Conservation (phyloP, 2,888 invertebrate genomes). For the Stomorhina lunata region DNA sequence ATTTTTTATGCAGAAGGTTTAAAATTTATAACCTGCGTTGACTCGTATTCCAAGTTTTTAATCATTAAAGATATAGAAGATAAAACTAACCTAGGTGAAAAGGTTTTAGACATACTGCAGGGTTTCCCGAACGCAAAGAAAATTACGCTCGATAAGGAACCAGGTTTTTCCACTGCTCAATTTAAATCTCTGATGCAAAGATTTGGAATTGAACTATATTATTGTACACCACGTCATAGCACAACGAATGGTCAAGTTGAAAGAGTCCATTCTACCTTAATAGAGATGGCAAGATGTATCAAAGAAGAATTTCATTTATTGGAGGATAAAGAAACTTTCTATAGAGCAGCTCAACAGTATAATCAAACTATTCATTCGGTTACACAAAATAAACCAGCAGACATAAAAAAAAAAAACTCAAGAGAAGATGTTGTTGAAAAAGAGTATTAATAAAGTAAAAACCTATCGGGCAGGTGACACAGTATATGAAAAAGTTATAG, state of each 20-base stretch:
- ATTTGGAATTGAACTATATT: constrained; percentile 22
- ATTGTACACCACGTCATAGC: background rate
- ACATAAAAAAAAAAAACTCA: constrained; percentile 57
- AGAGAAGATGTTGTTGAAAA: constrained; percentile 57
- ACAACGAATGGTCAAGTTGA: too few relatives aligned
- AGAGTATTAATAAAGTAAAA: too few relatives aligned
- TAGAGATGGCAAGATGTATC: background rate
- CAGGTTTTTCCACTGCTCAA: background rate
- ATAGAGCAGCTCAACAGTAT: background rate
- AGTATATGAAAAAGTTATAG: too few relatives aligned
- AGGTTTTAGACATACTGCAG: background rate
- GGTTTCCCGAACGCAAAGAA: background rate
- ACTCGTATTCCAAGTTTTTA: constrained; percentile 10
- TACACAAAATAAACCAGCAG: constrained; percentile 18
- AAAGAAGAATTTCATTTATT: background rate
- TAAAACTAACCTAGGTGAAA: background rate
- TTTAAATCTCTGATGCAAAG: constrained; percentile 9
- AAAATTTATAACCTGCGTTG: constrained; percentile 27
- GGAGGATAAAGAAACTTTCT: too few relatives aligned
- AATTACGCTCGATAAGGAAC: constrained; percentile 7
- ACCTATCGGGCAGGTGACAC: too few relatives aligned
- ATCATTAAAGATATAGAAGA: background rate
- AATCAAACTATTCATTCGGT: constrained; percentile 10
- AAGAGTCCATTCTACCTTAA: too few relatives aligned
- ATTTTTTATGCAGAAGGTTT: constrained; percentile 28